A percentile compares a stretch with the other conserved stretches of the same genome.
Conservation (phyloP, 2,888 invertebrate genomes). For the Acleris laterana region DNA sequence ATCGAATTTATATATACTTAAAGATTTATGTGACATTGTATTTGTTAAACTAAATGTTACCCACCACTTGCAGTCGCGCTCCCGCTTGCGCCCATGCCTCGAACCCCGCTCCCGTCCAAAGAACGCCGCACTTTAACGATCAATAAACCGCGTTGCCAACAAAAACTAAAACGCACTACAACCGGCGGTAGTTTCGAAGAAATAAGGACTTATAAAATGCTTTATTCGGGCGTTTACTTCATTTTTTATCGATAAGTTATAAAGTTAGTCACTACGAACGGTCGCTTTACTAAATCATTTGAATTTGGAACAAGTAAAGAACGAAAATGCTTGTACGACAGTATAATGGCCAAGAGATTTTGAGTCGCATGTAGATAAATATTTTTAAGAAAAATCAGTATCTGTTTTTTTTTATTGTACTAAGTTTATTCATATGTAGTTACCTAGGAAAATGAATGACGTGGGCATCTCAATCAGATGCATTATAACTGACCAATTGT, state of each 20-base stretch:
- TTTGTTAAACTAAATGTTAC: neutral
- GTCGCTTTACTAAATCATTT: neutral
- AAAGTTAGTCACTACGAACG: neutral
- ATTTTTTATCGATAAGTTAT: neutral
- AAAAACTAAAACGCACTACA: slow-evolving; percentile 52
- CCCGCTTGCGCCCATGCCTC: slow-evolving; percentile 13
- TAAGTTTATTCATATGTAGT: too few species aligned
- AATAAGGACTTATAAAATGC: slow-evolving; percentile 16
- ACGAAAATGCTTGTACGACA: too few species aligned
- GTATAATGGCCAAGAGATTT: too few species aligned
- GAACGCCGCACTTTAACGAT: slow-evolving; percentile 58
- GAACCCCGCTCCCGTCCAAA: slow-evolving; percentile 44
- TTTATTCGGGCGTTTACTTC: neutral
- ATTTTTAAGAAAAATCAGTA: too few species aligned
- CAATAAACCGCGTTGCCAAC: slow-evolving; percentile 63
- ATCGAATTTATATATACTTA: too few species aligned
- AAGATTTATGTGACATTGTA: too few species aligned
- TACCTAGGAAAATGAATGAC: too few species aligned
- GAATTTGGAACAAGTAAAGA: too few species aligned
- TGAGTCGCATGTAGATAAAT: too few species aligned
- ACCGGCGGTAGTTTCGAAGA: slow-evolving; percentile 22
- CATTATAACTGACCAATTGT: too few species aligned
- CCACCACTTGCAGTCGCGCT: neutral
- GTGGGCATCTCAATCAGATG: too few species aligned
- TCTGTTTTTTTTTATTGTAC: too few species aligned